Conservation (phyloP, 1,140 invertebrate species). For the Caenorhabditis brenneri region DNA sequence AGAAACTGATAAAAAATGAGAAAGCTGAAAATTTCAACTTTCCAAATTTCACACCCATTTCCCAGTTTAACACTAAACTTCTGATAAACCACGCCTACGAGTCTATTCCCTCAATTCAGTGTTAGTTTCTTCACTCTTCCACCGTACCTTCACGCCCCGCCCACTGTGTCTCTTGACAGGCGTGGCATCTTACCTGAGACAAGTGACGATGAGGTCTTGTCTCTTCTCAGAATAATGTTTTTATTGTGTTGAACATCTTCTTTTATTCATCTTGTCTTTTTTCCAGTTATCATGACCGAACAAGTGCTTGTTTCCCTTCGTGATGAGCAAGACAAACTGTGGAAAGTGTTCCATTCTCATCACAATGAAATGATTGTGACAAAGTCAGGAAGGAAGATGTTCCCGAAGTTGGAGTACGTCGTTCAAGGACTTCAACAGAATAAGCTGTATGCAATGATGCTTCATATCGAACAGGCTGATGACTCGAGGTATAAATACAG, state of each 20-base stretch:
- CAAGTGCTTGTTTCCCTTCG: neutral
- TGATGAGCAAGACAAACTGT: neutral
- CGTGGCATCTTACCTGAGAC: neutral
- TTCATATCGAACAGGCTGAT: neutral
- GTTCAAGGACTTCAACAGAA: neutral
- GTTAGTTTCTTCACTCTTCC: neutral
- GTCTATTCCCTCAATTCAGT: neutral
- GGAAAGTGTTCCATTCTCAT: conserved; percentile 7
- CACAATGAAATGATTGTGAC: conserved; percentile 31
- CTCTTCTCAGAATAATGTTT: neutral
- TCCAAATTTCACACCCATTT: neutral
- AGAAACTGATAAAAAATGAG: too few species aligned
- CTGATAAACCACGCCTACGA: neutral
- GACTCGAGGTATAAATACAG: neutral
- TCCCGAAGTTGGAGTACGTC: neutral
- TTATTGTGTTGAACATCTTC: neutral
- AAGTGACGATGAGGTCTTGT: neutral
- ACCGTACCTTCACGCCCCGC: neutral
- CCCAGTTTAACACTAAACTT: neutral
- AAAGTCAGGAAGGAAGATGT: conserved; percentile 12
- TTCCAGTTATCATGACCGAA: neutral
- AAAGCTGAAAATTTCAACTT: neutral
- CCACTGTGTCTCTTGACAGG: too few species aligned
- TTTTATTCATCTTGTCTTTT: neutral
- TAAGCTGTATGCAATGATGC: conserved; percentile 20